phyloP scores from a whole-genome alignment of 2,797 vertebrate species.

The Danio tinwini region DNA sequence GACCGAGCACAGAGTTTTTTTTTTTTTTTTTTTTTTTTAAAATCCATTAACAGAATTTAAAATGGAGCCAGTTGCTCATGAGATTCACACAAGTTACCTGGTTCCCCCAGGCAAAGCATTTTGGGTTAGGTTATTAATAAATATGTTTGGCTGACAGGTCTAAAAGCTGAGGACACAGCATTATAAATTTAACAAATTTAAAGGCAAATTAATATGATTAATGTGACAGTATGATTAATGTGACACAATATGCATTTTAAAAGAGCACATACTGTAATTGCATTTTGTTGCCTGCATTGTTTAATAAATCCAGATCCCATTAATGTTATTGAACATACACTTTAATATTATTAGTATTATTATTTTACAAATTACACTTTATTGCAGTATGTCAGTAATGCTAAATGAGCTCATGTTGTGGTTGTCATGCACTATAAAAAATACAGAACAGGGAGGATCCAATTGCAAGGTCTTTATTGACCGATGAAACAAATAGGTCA shows the following conservation, averaged over 20 bases:
- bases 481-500: too few species aligned
- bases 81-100: not conserved
- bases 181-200: not conserved
- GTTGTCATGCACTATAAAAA: too few species aligned
- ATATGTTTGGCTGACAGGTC: not conserved
- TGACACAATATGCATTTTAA: not conserved
- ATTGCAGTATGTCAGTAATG: not conserved
- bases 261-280: not conserved
- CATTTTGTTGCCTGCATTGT: not conserved
- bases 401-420: not conserved
- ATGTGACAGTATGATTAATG: not conserved
- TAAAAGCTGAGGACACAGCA: not conserved
- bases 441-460: too few species aligned
- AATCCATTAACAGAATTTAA: not conserved
- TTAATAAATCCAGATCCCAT: too few species aligned
- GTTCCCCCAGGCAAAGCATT: not conserved
- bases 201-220: conserved; percentile 18
- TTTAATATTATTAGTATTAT: too few species aligned
- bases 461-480: too few species aligned
- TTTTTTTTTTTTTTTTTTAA: not conserved
- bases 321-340: too few species aligned
- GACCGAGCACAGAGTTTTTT: not conserved
- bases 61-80: not conserved
- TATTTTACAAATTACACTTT: not conserved
- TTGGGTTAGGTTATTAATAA: not conserved